Conservation (phyloP, 1,140 invertebrate genomes). For the Platyura marginata region DNA sequence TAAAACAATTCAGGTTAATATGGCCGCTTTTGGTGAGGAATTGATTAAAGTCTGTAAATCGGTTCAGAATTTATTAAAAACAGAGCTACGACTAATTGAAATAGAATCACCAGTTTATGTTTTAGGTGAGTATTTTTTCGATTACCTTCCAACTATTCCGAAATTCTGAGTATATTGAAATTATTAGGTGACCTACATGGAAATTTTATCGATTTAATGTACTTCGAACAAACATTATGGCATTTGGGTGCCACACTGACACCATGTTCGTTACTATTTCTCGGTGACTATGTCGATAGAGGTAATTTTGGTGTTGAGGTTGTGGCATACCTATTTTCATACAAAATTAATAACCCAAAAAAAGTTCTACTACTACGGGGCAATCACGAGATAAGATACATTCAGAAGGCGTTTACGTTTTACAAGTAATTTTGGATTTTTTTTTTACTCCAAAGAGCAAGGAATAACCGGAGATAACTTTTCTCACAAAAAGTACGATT, state of each 20-base stretch:
- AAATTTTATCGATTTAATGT: not conserved
- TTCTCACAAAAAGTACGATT: no score
- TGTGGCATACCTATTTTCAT: slow-evolving; percentile 39
- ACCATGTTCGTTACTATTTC: slow-evolving; percentile 25
- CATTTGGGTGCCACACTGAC: not conserved
- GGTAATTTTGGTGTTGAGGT: slow-evolving; percentile 41
- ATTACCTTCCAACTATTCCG: not conserved
- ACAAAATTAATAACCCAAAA: slow-evolving; percentile 37
- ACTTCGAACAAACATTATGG: not conserved
- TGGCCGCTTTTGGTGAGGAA: no score
- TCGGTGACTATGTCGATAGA: slow-evolving; percentile 51
- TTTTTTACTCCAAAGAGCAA: not conserved
- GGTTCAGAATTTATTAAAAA: not conserved
- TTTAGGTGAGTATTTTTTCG: not conserved
- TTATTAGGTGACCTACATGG: not conserved
- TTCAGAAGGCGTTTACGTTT: slow-evolving; percentile 55
- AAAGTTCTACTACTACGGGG: slow-evolving; percentile 40
- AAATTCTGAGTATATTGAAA: not conserved
- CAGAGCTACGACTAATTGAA: not conserved
- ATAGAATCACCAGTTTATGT: not conserved
- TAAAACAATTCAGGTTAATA: not conserved
- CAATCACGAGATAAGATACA: slow-evolving; percentile 44
- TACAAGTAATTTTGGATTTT: slow-evolving; percentile 27
- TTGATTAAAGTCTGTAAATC: not conserved
- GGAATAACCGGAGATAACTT: not conserved